Conservation (phyloP, 2,888 invertebrate species). For the Orchestes rusci region DNA sequence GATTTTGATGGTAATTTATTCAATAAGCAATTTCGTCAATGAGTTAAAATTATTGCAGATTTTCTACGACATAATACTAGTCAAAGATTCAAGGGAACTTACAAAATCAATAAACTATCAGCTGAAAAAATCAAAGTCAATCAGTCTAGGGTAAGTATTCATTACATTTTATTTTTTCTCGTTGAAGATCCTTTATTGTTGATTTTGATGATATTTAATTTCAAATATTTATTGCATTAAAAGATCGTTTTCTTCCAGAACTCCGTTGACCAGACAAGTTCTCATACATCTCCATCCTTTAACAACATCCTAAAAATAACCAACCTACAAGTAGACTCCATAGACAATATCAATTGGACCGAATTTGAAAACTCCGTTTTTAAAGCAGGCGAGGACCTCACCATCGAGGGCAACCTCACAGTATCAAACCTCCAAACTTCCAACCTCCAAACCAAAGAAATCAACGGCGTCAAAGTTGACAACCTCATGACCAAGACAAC, state of each 20-base stretch:
- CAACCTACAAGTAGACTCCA: slow-evolving; percentile 34
- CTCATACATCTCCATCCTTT: slow-evolving; percentile 26
- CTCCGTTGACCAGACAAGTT: slow-evolving; percentile 28
- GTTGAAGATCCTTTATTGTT: too few relatives aligned
- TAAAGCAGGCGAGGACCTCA: slow-evolving; percentile 29
- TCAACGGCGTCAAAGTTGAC: slow-evolving; percentile 27
- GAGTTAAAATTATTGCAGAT: too few relatives aligned
- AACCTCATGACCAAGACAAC: slow-evolving; percentile 36
- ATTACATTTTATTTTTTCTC: too few relatives aligned
- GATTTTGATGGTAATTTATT: too few relatives aligned
- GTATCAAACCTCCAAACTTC: slow-evolving; percentile 27
- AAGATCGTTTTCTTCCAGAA: slow-evolving; percentile 25
- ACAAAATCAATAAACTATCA: slow-evolving; percentile 7
- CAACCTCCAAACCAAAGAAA: slow-evolving; percentile 21
- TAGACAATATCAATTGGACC: slow-evolving; percentile 37
- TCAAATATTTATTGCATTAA: too few relatives aligned
- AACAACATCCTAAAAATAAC: slow-evolving; percentile 27
- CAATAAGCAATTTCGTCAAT: too few relatives aligned
- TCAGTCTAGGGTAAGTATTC: too few relatives aligned
- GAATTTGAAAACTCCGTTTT: slow-evolving; percentile 35
- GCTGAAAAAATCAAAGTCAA: too few relatives aligned
- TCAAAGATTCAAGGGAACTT: neutral
- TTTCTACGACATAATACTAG: neutral
- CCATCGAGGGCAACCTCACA: slow-evolving; percentile 32
- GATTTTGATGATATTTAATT: too few relatives aligned